Base-by-base conservation (phyloP, 2,888 invertebrate genomes). In the Syritta pipiens region DNA sequence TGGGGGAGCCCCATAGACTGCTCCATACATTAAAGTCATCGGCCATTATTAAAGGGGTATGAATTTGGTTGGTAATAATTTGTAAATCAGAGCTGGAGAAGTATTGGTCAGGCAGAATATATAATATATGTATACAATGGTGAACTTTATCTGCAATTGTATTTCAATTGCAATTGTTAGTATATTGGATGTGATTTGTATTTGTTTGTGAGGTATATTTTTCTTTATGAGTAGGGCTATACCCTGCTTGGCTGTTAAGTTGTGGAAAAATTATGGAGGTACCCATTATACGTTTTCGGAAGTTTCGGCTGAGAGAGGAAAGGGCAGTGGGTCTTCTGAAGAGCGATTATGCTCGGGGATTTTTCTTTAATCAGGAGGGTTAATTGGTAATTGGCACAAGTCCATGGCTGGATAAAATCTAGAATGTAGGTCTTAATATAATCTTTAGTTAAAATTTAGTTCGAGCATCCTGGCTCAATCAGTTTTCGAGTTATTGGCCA, bases 301-400 rank as follows among this genome's bases (percentile, higher is more conserved):
- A 4, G 1, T 28, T 1, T 28, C 2, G 28, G 28, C 4, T 1
- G 2, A 1, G 4, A 4, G 28, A 3, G 2, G 4, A 2, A 2
- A 2, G 19, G 3, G 9, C 42, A 42, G 20, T 63, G 63, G 2
- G 49, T 63, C 24, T 63, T 51, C 37, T 63, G 49, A 10, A 63
- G 22, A 5, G 40, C 35, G 14, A 63, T 51, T 2, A 63, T 35
- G 24, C 26, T 12, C 1, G 63, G 63, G 9, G 10, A 9, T 1
- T 17, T 17, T 12, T 63, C 26, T 37, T 51, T 63, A 10, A 24
- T 51, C 2, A 63, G 32, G 1, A 63, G 2, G 7, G 2, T 2
- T 12, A 63, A 12, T 12, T 51, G 22, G 26, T 63, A 14, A 20
- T 51, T 51, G 20, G 49, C 51, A 37, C 51, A 51, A 5, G 19